Base-by-base conservation (phyloP, 2,888 invertebrate species). In the Herminia tarsipennalis region DNA sequence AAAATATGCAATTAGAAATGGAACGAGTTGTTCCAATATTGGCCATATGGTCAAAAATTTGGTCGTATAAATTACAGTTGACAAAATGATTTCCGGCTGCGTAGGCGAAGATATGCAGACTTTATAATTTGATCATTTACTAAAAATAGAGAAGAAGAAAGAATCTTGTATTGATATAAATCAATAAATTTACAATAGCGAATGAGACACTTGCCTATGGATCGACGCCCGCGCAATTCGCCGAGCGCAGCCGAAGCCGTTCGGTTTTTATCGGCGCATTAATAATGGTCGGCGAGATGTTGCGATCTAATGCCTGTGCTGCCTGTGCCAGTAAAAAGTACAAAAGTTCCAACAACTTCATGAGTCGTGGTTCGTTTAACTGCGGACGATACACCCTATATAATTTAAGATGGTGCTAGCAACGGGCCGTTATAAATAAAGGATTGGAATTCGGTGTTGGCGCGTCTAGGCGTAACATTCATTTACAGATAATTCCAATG, bases 331-430 rank as follows among this genome's bases (percentile, higher is more conserved):
- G 45, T 68, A 70, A 69, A 66, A 67, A 58, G 46, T 53, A 56
- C 55, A 74, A 71, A 68, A 66, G 64, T 53, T 55, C 56, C 66
- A 68, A 76, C 73, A 72, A 73, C 73, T 78, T 73, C 70, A 75
- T 71, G 71, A 69, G 69, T 74, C 79, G 75, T 78, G 76, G 66
- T 69, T 62, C 69, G 69, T 72, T 68, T 63, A 70, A 66, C 68
- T 60, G 56, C 59, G 52, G 59, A 70, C 65, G 69, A 58, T 59
- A 60, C 61, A 63, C 57, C 66, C 70, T 62, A 73, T 76, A 70
- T 74, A 75, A 74, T 78, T 76, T 73, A 63, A 72, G 59, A 49
- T 60, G 52, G 54, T 46, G 60, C 59, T 53, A 47, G 64, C 61
- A 66, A 55, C 55, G 55, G 66, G 35, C 49, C 30, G 57, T 65